A percentile compares a stretch with the other conserved stretches of the same genome.
Evolutionary conservation across 2,113 vertebrate genomes (phyloP).

Genomic region (Chroicocephalus ridibundus): DNA sequence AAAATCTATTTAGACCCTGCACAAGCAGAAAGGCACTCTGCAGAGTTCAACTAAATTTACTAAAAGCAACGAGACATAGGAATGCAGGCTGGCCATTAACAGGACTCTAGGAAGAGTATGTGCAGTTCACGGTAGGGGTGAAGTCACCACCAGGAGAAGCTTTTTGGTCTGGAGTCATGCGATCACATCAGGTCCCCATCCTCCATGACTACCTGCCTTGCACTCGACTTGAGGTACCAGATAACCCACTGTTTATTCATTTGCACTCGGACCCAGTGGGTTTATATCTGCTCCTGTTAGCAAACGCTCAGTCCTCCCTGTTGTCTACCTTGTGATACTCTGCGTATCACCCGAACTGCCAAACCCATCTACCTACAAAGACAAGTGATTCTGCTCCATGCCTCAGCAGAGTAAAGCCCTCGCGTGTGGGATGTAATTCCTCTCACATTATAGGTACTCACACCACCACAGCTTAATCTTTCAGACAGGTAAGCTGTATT

Average conservation of each 20-base stretch:
- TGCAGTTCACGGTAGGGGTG: background rate
- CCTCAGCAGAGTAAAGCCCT: background rate
- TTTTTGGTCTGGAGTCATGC: background rate
- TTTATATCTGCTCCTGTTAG: background rate
- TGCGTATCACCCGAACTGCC: background rate
- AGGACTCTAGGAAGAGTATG: background rate
- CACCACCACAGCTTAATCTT: background rate
- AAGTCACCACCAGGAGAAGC: background rate
- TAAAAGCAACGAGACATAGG: background rate
- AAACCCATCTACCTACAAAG: background rate
- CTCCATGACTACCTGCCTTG: background rate
- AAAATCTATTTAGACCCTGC: background rate
- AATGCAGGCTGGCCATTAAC: background rate
- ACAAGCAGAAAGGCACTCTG: background rate
- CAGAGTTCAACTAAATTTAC: background rate
- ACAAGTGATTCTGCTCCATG: background rate
- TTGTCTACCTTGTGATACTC: background rate
- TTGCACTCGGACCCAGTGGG: background rate
- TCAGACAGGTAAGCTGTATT: background rate
- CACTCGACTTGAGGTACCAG: background rate
- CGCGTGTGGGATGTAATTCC: background rate
- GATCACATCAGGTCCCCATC: background rate
- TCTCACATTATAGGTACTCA: background rate
- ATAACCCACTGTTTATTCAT: background rate
- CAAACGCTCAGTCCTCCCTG: background rate